These are phyloP conservation scores for Scylla paramamosain DNA, from an alignment of 1,140 invertebrate genomes.

Conservation along the genomic window DNA sequence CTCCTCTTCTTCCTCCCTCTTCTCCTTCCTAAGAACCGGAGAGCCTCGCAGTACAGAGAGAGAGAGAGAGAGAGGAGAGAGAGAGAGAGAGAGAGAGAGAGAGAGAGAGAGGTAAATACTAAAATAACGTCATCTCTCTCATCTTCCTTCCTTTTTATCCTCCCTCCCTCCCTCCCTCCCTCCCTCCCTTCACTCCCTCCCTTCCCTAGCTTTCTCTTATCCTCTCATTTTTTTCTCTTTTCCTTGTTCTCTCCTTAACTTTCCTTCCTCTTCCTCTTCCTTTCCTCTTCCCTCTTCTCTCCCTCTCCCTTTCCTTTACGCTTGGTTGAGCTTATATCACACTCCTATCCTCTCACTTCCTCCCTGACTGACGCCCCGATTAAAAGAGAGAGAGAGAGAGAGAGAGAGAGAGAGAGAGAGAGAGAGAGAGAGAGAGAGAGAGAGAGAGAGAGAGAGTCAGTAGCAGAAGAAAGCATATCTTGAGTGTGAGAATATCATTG, in stretches of 20 bases:
- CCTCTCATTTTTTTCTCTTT: slow-evolving; percentile 7
- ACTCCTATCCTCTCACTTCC: neutral
- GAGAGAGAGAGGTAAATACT: too few species aligned
- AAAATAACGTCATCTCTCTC: too few species aligned
- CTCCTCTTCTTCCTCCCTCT: neutral
- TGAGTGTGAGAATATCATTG: too few species aligned
- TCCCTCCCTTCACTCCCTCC: neutral
- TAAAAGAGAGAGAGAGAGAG: too few species aligned
- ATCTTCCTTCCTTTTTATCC: neutral
- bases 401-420: neutral
- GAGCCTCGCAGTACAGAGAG: neutral
- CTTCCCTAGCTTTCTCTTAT: slow-evolving; percentile 31
- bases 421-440: slow-evolving; percentile 28
- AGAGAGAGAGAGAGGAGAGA: neutral
- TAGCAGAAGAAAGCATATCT: too few species aligned
- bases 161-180: slow-evolving; percentile 45
- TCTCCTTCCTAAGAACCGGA: neutral
- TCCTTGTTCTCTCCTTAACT: too few species aligned
- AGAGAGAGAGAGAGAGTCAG: slow-evolving; percentile 10
- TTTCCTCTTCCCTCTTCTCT: too few species aligned
- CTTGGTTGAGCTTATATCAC: too few species aligned
- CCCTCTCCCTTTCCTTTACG: neutral
- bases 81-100: too few species aligned
- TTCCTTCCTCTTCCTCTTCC: too few species aligned
- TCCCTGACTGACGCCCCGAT: neutral